A percentile compares a stretch with the other conserved stretches of the same genome.
These are phyloP conservation scores for Heliothis subflexa DNA, from an alignment of 1,140 invertebrate species.

Conservation along the genomic window DNA sequence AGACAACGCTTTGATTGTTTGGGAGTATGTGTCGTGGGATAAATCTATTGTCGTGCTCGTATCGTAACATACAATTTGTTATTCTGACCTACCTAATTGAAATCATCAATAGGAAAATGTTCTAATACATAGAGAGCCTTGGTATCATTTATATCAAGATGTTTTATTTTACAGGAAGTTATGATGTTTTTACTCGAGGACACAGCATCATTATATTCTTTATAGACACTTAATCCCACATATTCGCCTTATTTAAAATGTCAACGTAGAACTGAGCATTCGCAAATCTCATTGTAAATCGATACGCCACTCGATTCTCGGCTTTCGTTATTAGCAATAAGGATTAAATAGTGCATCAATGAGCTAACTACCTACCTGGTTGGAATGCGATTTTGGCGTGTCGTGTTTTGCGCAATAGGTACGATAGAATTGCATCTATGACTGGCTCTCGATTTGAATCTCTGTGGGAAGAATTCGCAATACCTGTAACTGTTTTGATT, in stretches of 20 bases:
- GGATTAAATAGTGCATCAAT: constrained; percentile 33
- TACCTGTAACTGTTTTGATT: constrained; percentile 45
- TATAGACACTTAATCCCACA: constrained; percentile 14
- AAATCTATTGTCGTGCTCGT: too few relatives aligned
- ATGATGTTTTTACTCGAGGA: neutral
- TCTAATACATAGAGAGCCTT: neutral
- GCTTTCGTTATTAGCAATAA: constrained; percentile 26
- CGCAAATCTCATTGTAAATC: constrained; percentile 38
- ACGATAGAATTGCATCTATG: constrained; percentile 56
- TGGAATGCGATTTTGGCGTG: constrained; percentile 57
- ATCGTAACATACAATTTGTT: too few relatives aligned
- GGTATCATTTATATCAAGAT: neutral
- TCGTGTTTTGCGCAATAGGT: constrained; percentile 55
- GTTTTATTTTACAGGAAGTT: neutral
- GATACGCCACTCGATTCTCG: constrained; percentile 30
- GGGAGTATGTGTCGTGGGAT: neutral
- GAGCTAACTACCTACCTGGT: constrained; percentile 44
- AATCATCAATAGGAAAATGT: too few relatives aligned
- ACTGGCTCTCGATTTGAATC: constrained; percentile 56
- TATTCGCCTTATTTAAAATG: constrained; percentile 32
- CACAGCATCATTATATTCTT: neutral
- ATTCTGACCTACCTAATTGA: too few relatives aligned
- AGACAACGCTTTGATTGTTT: neutral
- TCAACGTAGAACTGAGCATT: constrained; percentile 18
- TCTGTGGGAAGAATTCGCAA: constrained; percentile 50